Conservation (phyloP, 2,113 vertebrate species). For the Amphiprion percula region DNA sequence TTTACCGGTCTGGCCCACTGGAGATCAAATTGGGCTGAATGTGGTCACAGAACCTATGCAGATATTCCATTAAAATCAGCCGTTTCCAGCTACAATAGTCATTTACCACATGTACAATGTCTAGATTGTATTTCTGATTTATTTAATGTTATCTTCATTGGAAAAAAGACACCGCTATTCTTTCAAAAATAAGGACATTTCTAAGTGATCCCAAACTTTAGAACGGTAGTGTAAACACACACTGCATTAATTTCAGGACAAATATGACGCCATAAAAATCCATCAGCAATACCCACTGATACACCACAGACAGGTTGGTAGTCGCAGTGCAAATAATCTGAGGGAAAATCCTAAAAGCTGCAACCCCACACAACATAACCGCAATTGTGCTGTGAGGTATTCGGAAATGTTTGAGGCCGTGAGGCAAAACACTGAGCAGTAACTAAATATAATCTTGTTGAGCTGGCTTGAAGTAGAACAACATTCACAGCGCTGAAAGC, state of each 20-base stretch:
- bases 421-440: slow-evolving; percentile 30
- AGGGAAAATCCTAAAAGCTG: neutral
- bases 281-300: neutral
- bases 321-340: neutral
- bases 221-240: neutral
- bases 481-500: slow-evolving; percentile 28
- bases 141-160: no score
- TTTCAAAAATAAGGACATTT: no score
- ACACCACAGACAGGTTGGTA: neutral
- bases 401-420: slow-evolving; percentile 26
- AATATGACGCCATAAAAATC: neutral
- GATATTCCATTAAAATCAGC: no score
- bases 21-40: no score
- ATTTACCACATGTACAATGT: no score
- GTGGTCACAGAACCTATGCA: no score
- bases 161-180: no score
- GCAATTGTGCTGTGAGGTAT: slow-evolving; percentile 21
- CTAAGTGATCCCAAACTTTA: no score
- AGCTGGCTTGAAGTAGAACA: slow-evolving; percentile 11
- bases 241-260: neutral
- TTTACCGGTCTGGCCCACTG: no score
- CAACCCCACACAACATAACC: neutral
- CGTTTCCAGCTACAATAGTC: no score
- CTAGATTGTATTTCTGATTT: no score
- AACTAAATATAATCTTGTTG: slow-evolving; percentile 44